Base-by-base conservation (phyloP, 1,140 invertebrate species). In the Aphelenchoides besseyi region DNA sequence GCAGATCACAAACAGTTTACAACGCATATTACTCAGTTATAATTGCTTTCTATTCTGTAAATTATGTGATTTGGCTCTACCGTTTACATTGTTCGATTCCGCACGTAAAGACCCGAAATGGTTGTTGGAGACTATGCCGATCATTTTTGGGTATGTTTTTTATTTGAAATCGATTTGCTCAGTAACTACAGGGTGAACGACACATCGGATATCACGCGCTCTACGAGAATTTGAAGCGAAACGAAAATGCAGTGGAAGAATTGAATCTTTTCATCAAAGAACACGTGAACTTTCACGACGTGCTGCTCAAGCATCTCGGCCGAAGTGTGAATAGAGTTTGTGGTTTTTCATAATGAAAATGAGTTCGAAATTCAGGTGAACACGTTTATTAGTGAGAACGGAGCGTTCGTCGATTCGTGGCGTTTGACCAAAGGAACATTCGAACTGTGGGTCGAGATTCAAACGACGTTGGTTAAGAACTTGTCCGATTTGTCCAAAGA, bases 201-300 rank as follows among this genome's bases (percentile, higher is more conserved):
- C 81, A 81, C 68, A 72, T 82, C 68, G 80, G 80, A 0, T 81
- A 82, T 63, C 79, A 82, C 68, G 80, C 76, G 37, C 71, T 82
- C 9, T 84, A 82, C 61, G 82, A 84, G 36, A 84, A 82, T 67
- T 70, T 84, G 33, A 82, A 82, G 36, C 74, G 71, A 33, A 80
- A 80, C 2, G 79, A 82, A 32, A 77, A 81, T 18, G 57, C 75
- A 8, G 72, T 82, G 5, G 69, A 80, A 2, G 81, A 82, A 33
- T 52, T 82, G 9, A 63, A 68, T n/a, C 64, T 41, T 41, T 82
- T 82, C 67, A 71, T 82, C 2, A 82, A 82, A 55, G 81, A 82
- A 41, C 57, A 80, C 9, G 59, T 82, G 16, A 61, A 52, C 16
- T 64, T 82, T 36, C 79, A 82, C 69, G 81, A 82, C 28, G 81